A percentile compares a stretch with the other conserved stretches of the same genome.
Evolutionary conservation across 2,888 invertebrate genomes (phyloP).

Genomic region (Baccha elongata): DNA sequence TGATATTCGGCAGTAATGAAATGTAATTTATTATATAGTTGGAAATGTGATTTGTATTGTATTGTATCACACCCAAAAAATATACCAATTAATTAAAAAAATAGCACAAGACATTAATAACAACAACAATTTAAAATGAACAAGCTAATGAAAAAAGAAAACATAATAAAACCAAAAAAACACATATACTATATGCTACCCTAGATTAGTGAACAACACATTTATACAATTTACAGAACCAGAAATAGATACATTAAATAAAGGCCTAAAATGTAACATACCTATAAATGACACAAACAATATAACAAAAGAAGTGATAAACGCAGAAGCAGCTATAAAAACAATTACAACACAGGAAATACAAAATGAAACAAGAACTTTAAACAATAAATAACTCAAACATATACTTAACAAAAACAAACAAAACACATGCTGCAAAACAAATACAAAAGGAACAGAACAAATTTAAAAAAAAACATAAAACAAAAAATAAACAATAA

Average conservation of each 20-base stretch:
- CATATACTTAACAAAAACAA: background rate
- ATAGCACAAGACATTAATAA: too few species aligned
- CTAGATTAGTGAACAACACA: background rate
- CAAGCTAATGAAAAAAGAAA: too few species aligned
- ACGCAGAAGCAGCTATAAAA: background rate
- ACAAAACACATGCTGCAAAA: background rate
- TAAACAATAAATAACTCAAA: background rate
- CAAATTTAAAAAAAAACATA: background rate
- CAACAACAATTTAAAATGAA: too few species aligned
- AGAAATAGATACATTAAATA: background rate
- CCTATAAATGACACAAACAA: background rate
- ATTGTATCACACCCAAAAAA: too few species aligned
- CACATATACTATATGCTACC: too few species aligned
- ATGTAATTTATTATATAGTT: too few species aligned
- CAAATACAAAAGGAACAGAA: background rate
- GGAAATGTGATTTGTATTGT: too few species aligned
- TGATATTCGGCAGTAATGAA: too few species aligned
- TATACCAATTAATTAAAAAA: too few species aligned
- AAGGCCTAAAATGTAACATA: background rate
- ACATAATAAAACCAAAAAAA: too few species aligned
- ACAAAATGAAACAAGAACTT: background rate
- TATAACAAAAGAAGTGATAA: background rate
- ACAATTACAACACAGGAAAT: background rate
- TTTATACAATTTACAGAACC: background rate
- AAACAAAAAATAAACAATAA: background rate